These are phyloP conservation scores for Gallinago paraguaiae DNA, from an alignment of 2,113 vertebrate species.

Conservation along the genomic window DNA sequence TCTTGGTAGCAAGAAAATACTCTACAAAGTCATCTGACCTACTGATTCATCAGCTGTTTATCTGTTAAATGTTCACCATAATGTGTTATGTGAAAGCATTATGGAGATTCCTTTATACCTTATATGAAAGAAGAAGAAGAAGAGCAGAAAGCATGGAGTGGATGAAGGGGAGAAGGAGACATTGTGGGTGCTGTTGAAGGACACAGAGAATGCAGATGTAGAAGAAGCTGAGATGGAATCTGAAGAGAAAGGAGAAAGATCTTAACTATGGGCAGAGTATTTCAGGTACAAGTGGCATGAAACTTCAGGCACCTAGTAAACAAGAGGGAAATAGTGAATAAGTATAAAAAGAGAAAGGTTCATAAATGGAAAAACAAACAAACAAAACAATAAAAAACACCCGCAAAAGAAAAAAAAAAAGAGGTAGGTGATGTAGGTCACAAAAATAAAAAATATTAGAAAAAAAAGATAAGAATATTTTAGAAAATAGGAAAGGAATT, in stretches of 20 bases:
- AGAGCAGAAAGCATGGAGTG: neutral
- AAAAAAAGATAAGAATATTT: neutral
- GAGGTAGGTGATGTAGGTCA: fast-evolving
- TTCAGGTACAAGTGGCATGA: neutral
- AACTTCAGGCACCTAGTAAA: neutral
- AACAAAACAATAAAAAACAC: no score
- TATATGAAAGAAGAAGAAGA: neutral
- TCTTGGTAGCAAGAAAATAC: neutral
- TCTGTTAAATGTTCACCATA: neutral
- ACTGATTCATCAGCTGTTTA: neutral
- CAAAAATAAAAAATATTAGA: neutral
- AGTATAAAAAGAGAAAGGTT: neutral
- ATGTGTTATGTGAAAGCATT: neutral
- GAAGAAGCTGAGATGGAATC: neutral
- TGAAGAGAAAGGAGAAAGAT: neutral
- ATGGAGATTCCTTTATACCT: neutral
- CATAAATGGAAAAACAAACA: neutral
- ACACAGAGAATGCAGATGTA: neutral
- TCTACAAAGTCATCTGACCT: neutral
- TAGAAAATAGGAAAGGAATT: neutral
- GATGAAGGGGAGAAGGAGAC: neutral
- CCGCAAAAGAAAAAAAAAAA: neutral
- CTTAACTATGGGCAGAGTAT: neutral
- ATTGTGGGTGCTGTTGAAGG: neutral
- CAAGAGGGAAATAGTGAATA: neutral